Percentiles rank a stretch among this genome's conserved stretches.
phyloP scores from a whole-genome alignment of 2,113 vertebrate genomes.

The Polyodon spathula region DNA sequence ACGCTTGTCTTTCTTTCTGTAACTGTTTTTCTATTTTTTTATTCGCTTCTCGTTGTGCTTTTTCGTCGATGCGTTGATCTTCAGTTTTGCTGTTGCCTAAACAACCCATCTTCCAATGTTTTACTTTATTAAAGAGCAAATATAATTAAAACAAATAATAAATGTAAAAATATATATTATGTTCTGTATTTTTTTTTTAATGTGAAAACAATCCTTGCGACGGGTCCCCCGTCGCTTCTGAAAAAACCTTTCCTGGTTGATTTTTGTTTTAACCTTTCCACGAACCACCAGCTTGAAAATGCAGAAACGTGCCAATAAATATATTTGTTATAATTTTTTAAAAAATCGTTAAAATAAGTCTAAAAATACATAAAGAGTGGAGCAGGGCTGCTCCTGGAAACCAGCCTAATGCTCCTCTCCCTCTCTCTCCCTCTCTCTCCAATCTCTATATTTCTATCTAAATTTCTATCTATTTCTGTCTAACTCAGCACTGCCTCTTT shows the following conservation, averaged over 20 bases:
- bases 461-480: constrained; percentile 77
- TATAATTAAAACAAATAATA: constrained; percentile 24
- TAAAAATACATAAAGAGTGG: constrained; percentile 39
- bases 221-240: no score
- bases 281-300: constrained; percentile 30
- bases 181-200: neutral
- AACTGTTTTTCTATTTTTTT: constrained; percentile 96
- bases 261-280: constrained; percentile 52
- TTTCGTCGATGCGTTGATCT: constrained; percentile 96
- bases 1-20: constrained; percentile 89
- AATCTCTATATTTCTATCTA: constrained; percentile 67
- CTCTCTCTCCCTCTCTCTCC: constrained; percentile 51
- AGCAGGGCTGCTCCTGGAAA: constrained; percentile 60
- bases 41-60: constrained; percentile 92
- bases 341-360: constrained; percentile 28
- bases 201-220: constrained; percentile 38
- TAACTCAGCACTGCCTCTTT: constrained; percentile 82
- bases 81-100: constrained; percentile 96
- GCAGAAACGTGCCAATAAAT: constrained; percentile 36
- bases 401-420: constrained; percentile 59
- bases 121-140: constrained; percentile 40
- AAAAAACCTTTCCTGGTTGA: constrained; percentile 52
- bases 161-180: constrained; percentile 15
- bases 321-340: constrained; percentile 33
- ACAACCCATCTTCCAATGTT: constrained; percentile 82